Percentiles rank a stretch among this genome's conserved stretches.
Evolutionary conservation across 2,888 invertebrate genomes (phyloP).

Genomic region (Agrilus biguttatus): DNA sequence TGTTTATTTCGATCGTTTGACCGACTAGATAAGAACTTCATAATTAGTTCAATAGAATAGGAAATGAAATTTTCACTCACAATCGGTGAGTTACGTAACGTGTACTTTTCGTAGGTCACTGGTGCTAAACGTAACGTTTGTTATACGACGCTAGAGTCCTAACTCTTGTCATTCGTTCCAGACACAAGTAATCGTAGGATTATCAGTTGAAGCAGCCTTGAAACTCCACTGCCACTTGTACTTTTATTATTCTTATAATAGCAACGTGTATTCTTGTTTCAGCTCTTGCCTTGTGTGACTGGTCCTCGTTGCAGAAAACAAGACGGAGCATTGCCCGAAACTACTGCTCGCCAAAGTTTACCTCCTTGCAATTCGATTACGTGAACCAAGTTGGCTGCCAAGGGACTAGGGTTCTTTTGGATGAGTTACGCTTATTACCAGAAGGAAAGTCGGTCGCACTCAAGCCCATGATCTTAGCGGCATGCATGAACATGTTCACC

Average conservation of each 20-base stretch:
- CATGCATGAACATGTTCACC: slow-evolving; percentile 74
- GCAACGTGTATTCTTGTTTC: slow-evolving; percentile 24
- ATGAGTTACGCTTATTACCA: slow-evolving; percentile 34
- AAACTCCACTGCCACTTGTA: slow-evolving; percentile 15
- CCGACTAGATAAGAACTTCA: too few species aligned
- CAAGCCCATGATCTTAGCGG: slow-evolving; percentile 56
- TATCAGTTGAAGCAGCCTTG: slow-evolving; percentile 13
- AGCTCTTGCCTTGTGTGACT: slow-evolving; percentile 80
- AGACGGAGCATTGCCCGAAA: slow-evolving; percentile 63
- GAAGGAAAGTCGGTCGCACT: slow-evolving; percentile 38
- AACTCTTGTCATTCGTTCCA: too few species aligned
- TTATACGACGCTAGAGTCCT: too few species aligned
- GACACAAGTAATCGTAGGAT: too few species aligned
- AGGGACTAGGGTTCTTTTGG: slow-evolving; percentile 48
- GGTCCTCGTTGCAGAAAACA: slow-evolving; percentile 69
- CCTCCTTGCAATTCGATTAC: slow-evolving; percentile 54
- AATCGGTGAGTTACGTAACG: too few species aligned
- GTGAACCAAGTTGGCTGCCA: slow-evolving; percentile 56
- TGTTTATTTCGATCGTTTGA: too few species aligned
- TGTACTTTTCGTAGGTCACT: too few species aligned
- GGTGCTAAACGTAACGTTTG: too few species aligned
- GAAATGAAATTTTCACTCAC: too few species aligned
- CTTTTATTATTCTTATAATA: slow-evolving; percentile 9
- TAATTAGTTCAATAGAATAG: too few species aligned
- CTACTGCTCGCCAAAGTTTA: slow-evolving; percentile 67